Evolutionary conservation across 2,113 vertebrate genomes (phyloP), one percentile per base, ranked within the genome.

Genomic region (Syrmaticus mikado): DNA sequence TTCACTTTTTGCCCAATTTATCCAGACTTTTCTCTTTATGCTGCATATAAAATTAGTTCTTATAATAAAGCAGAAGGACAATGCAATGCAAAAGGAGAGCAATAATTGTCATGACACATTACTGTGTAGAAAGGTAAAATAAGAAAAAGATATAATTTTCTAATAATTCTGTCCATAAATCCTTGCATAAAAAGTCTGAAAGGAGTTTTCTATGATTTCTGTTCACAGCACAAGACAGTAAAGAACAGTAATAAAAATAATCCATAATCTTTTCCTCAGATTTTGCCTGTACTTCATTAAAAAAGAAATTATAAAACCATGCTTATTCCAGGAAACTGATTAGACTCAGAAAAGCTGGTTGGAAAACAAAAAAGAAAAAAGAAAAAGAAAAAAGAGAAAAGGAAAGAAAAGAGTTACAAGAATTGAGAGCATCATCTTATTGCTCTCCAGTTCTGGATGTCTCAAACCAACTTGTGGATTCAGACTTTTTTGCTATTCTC

Each of bases 191-290:
- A 50, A 28, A 53, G 24, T 24, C 19, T 27, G 20, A 43, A 85
- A 60, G 6, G 0, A 6, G 24, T 38, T 58, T 65, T 0, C 0
- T 25, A 9, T 53, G 0, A 52, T 62, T 80, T 72, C n/a, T 83
- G 19, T 32, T 38, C 11, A 53, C 20, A 83, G 11, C 4, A 79
- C 50, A 46, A 61, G 8, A 58, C 22, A 75, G 16, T 52, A 22
- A 78, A 60, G 12, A 68, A 50, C 3, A 75, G 13, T 25, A 10
- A 75, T 8, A 30, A 76, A 79, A 74, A 86, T 5, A 1, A 57
- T 41, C 16, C 11, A 3, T 40, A 82, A 8, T 41, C 74, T 74
- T 70, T 36, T 50, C 48, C 3, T 21, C 11, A 68, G 17, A 72
- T 67, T 77, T 61, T 77, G 1, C 18, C 10, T 57, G 5, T 36